phyloP scores from a whole-genome alignment of 2,888 invertebrate species.

The Calliopum simillimum region DNA sequence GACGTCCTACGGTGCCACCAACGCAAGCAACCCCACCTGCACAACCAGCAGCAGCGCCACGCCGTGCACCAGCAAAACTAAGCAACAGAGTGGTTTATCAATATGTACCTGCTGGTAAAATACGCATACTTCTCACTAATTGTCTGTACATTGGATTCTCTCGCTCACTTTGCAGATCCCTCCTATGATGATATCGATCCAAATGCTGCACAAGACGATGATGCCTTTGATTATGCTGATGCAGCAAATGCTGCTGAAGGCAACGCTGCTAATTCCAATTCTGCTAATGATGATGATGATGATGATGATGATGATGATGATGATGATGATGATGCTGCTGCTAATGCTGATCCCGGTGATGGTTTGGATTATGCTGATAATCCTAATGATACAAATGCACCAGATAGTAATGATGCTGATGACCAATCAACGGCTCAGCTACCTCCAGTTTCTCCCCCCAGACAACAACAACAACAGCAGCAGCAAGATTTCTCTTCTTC shows the following conservation, averaged over 20 bases:
- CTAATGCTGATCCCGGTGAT: conserved; percentile 17
- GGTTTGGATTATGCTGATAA: conserved; percentile 37
- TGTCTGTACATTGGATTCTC: conserved; percentile 63
- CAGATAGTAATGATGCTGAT: conserved; percentile 16
- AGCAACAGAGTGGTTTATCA: conserved; percentile 56
- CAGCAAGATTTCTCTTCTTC: neutral
- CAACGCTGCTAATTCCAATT: conserved; percentile 19
- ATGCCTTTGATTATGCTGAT: neutral
- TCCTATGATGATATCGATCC: conserved; percentile 50
- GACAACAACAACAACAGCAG: neutral
- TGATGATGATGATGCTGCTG: conserved; percentile 21
- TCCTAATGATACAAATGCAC: conserved; percentile 27
- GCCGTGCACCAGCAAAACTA: conserved; percentile 46
- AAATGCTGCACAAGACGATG: conserved; percentile 26
- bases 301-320: conserved; percentile 39
- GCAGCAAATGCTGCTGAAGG: conserved; percentile 26
- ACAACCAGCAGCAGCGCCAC: conserved; percentile 1
- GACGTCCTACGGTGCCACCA: neutral
- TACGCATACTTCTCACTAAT: conserved; percentile 61
- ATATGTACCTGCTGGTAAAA: conserved; percentile 60
- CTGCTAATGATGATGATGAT: conserved; percentile 15
- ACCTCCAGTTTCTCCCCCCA: neutral
- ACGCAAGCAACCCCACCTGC: neutral
- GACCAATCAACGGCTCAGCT: neutral
- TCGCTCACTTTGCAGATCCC: conserved; percentile 64